Base-by-base conservation (phyloP, 2,888 invertebrate genomes). In the Heliconius hortense region DNA sequence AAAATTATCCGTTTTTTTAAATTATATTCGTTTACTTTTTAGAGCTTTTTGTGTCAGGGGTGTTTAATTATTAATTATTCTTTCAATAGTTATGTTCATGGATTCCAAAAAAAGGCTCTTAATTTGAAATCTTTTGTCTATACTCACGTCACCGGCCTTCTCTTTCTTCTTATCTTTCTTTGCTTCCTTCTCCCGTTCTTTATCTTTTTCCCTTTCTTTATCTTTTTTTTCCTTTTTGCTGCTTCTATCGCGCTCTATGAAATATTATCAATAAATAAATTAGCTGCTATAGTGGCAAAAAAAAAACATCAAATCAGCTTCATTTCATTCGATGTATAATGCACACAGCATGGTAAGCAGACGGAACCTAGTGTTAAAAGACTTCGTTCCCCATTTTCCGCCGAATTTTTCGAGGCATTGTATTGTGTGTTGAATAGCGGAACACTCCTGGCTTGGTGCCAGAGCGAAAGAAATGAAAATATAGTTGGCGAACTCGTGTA, bases 201-300 rank as follows among this genome's bases (percentile, higher is more conserved):
- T 79, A 28, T 92, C 92, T 74, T 93, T 94, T 94, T 94, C 94
- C 78, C 93, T 94, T 60, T 95, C 94, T 77, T 91, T 87, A 3
- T 94, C 95, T 91, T 96, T 95, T 82, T 95, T 95, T 77, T 95
- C 95, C 82, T 95, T 95, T 81, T 95, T 95, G 80, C 94, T 91
- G 74, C 91, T 89, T 81, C 92, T 88, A 31, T 94, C 94, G 39
- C 94, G 91, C 24, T 95, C 94, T 89, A 88, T 77, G 24, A 26
- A 15, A 48, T 31, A 48, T 43, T 26, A 72, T 5, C 1, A 56
- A n/a, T 56, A 56, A 56, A 56, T 56, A 56, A 48, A 21, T 48
- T 18, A 21, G 5, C 48, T 48, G 18, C 48, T 48, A 48, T 48
- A 18, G 5, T 48, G 48, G 18, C 48, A 43, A 43, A 18, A 48